phyloP scores from a whole-genome alignment of 23 tunicate species.

The Oikopleura dioica region DNA sequence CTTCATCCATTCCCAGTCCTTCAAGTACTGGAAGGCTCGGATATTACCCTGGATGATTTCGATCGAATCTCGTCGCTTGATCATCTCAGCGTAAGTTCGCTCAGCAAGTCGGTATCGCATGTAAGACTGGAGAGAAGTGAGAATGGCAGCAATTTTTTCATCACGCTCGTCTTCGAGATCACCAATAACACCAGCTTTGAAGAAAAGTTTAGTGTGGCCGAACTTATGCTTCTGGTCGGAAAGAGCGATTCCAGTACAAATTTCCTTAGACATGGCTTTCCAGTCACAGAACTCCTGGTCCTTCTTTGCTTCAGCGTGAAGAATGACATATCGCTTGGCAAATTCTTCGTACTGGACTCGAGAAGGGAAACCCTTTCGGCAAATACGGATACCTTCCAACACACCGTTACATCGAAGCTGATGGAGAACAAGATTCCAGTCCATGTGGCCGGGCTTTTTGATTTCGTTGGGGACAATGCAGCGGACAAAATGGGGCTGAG shows the following conservation, averaged over 20 bases:
- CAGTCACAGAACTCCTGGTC: conserved; percentile 81
- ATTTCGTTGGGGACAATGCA: conserved; percentile 82
- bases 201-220: conserved; percentile 32
- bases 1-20: conserved; percentile 98
- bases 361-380: conserved; percentile 91
- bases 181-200: conserved; percentile 97
- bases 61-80: neutral
- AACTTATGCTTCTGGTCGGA: neutral
- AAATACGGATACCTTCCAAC: conserved; percentile 80
- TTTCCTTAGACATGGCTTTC: conserved; percentile 65
- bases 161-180: neutral
- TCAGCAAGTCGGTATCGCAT: neutral
- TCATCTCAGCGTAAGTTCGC: neutral
- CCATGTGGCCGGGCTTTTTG: conserved; percentile 68
- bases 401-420: conserved; percentile 92
- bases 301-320: conserved; percentile 54
- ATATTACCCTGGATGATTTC: conserved; percentile 49
- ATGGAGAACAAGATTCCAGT: conserved; percentile 40
- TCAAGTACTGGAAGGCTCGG: conserved; percentile 50
- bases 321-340: conserved; percentile 61
- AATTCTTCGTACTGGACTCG: conserved; percentile 77
- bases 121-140: neutral
- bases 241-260: neutral
- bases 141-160: neutral
- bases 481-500: conserved; percentile 94